Conservation (phyloP, 1,140 invertebrate species). For the Colletes gigas region DNA sequence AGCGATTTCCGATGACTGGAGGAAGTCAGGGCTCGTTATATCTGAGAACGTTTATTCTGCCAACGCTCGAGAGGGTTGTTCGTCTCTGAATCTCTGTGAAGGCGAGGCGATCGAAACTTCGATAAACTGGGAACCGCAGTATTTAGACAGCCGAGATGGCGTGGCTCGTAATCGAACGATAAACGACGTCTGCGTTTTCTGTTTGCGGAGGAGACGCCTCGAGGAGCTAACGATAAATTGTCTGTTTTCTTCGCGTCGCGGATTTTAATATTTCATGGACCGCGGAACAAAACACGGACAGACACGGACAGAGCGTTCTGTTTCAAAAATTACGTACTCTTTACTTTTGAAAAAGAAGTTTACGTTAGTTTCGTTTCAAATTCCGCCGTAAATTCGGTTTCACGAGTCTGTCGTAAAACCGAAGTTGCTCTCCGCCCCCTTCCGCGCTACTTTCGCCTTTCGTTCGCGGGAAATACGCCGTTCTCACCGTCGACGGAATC, state of each 20-base stretch:
- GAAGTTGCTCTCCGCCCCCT: too few species aligned
- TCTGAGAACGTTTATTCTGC: background rate
- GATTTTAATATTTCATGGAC: too few species aligned
- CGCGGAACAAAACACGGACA: too few species aligned
- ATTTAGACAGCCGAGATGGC: background rate
- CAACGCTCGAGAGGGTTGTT: background rate
- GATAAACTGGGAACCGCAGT: background rate
- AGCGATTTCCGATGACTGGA: background rate
- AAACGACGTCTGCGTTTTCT: constrained; percentile 9
- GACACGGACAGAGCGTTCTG: too few species aligned
- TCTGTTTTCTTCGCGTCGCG: background rate
- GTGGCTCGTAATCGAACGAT: background rate
- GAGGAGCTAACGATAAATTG: background rate
- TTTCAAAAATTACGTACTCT: too few species aligned
- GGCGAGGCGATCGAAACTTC: background rate
- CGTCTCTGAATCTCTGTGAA: too few species aligned
- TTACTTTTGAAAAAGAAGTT: too few species aligned
- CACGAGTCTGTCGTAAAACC: too few species aligned
- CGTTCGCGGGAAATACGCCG: background rate
- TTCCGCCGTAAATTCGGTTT: too few species aligned
- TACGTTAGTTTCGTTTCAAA: too few species aligned
- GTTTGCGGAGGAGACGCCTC: background rate
- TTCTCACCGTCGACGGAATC: background rate
- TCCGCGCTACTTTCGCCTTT: too few species aligned
- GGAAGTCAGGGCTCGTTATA: too few species aligned